Evolutionary conservation across 2,797 vertebrate genomes (phyloP).

Genomic region (Alectoris magna): DNA sequence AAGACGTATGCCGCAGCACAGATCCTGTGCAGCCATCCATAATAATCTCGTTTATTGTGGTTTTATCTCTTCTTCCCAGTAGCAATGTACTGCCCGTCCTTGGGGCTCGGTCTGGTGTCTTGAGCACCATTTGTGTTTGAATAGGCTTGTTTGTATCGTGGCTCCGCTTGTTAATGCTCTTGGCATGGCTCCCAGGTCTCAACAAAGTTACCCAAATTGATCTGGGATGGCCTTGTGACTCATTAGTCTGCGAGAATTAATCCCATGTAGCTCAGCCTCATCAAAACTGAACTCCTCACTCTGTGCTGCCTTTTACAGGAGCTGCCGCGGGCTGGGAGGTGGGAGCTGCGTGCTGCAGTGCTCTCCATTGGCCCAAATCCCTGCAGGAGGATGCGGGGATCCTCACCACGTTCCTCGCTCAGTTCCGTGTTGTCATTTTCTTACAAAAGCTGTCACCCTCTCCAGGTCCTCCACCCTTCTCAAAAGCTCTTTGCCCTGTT

Average conservation of each 20-base stretch:
- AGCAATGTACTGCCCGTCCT: neutral
- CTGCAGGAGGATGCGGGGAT: neutral
- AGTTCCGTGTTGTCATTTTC: neutral
- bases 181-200: conserved; percentile 41
- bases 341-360: accelerated
- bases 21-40: neutral
- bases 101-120: neutral
- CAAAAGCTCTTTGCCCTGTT: neutral
- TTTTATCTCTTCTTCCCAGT: neutral
- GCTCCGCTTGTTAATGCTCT: neutral
- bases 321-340: too few species aligned
- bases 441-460: neutral
- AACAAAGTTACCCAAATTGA: neutral
- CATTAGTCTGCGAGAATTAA: conserved; percentile 1
- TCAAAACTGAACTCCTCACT: neutral
- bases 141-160: conserved; percentile 19
- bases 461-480: neutral
- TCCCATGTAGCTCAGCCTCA: neutral
- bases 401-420: too few species aligned
- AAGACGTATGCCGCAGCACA: neutral
- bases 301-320: neutral
- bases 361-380: neutral
- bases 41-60: neutral
- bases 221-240: conserved; percentile 17
- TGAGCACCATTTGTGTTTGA: conserved; percentile 20